Evolutionary conservation across 2,888 invertebrate species (phyloP).

Genomic region (Willowsia nigromaculata): DNA sequence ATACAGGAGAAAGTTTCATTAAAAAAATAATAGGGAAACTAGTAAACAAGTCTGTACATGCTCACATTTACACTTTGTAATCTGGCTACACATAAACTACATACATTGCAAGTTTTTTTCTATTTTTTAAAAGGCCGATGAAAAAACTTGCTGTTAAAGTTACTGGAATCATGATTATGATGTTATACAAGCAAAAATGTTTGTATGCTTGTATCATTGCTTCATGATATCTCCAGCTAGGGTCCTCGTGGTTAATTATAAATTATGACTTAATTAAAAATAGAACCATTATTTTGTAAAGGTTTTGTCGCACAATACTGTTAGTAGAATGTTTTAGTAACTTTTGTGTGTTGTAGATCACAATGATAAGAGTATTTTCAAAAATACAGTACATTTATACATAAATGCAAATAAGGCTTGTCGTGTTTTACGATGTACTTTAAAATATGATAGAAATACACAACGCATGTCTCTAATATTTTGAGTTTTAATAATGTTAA

Average conservation of each 20-base stretch:
- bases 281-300: too few species aligned
- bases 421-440: not conserved
- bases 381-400: conserved; percentile 15
- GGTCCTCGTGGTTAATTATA: too few species aligned
- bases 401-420: not conserved
- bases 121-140: not conserved
- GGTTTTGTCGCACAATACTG: too few species aligned
- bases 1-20: not conserved
- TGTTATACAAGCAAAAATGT: not conserved
- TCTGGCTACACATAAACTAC: too few species aligned
- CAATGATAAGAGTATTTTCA: not conserved
- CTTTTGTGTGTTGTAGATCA: not conserved
- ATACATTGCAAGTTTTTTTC: too few species aligned
- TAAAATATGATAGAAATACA: not conserved
- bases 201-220: not conserved
- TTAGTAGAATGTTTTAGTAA: too few species aligned
- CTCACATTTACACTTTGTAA: too few species aligned
- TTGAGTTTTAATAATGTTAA: not conserved
- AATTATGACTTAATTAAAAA: too few species aligned
- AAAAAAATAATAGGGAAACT: not conserved
- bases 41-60: not conserved
- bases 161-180: not conserved
- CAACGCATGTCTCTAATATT: not conserved
- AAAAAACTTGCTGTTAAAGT: not conserved
- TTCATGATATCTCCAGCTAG: not conserved